Conservation (phyloP, 2,888 invertebrate species). For the Monochamus alternatus region DNA sequence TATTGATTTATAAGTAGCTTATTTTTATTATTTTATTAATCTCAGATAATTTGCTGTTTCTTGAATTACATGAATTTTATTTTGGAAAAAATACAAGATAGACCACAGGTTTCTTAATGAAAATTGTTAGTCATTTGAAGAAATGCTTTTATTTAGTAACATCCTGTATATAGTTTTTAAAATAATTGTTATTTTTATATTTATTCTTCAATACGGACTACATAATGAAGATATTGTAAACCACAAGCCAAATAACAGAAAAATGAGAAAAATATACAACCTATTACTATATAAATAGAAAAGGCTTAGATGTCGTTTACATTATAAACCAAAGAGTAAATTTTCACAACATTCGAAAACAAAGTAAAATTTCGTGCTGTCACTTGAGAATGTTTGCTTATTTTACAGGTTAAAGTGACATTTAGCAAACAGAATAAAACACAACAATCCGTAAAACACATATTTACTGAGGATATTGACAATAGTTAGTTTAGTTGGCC, state of each 20-base stretch:
- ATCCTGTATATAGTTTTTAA: no score
- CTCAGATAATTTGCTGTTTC: no score
- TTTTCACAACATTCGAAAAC: constrained; percentile 43
- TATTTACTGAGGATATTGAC: constrained; percentile 69
- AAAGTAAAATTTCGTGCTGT: constrained; percentile 54
- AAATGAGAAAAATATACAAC: constrained; percentile 32
- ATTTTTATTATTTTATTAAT: no score
- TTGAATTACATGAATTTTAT: no score
- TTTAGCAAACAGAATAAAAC: constrained; percentile 69
- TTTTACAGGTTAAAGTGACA: constrained; percentile 69
- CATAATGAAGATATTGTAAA: not conserved
- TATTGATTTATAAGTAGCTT: no score
- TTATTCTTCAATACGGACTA: not conserved
- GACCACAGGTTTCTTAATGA: no score
- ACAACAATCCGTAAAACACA: constrained; percentile 69
- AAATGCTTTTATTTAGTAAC: no score
- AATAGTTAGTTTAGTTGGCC: constrained; percentile 63
- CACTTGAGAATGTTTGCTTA: constrained; percentile 59
- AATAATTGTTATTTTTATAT: no score
- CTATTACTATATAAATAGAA: constrained; percentile 28
- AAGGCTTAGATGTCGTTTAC: constrained; percentile 25
- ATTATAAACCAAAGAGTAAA: constrained; percentile 33
- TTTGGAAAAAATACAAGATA: no score
- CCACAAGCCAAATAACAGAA: constrained; percentile 22
- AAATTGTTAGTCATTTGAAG: no score